Conservation (phyloP, 2,797 vertebrate genomes). For the Brachyalestes nurse region DNA sequence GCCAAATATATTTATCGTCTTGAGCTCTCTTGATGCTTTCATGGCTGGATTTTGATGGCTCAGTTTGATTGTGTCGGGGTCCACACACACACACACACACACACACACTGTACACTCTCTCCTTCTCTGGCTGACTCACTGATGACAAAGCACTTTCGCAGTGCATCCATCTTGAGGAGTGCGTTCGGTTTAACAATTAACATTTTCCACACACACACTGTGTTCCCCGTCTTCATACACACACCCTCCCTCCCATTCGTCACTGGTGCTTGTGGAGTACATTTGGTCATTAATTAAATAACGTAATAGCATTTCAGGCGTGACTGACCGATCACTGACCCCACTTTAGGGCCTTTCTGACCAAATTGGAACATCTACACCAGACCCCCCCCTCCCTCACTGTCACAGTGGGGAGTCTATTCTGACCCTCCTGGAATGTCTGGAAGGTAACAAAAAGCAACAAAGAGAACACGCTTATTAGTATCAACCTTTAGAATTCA, state of each 20-base stretch:
- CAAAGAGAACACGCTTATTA: neutral
- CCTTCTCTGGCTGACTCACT: conserved; percentile 3
- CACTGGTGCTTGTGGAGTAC: neutral
- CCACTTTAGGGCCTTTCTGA: neutral
- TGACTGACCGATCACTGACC: neutral
- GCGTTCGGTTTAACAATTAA: neutral
- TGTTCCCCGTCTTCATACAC: neutral
- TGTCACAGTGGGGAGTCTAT: no score
- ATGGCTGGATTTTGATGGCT: conserved; percentile 30
- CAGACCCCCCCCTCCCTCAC: no score
- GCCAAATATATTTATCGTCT: conserved; percentile 15
- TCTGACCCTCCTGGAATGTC: no score
- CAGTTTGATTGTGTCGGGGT: conserved; percentile 31
- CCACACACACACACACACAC: neutral
- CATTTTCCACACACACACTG: neutral
- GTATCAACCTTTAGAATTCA: no score
- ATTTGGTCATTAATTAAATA: neutral
- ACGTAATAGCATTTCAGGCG: neutral
- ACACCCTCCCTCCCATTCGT: neutral
- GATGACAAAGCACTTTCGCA: conserved; percentile 28
- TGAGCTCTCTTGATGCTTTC: conserved; percentile 24
- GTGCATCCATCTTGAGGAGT: neutral
- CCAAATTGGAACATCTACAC: neutral
- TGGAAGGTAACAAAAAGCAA: no score
- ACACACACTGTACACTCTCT: neutral